A percentile compares a stretch with the other conserved stretches of the same genome.
phyloP scores from a whole-genome alignment of 2,113 vertebrate species.

The Salvator merianae region DNA sequence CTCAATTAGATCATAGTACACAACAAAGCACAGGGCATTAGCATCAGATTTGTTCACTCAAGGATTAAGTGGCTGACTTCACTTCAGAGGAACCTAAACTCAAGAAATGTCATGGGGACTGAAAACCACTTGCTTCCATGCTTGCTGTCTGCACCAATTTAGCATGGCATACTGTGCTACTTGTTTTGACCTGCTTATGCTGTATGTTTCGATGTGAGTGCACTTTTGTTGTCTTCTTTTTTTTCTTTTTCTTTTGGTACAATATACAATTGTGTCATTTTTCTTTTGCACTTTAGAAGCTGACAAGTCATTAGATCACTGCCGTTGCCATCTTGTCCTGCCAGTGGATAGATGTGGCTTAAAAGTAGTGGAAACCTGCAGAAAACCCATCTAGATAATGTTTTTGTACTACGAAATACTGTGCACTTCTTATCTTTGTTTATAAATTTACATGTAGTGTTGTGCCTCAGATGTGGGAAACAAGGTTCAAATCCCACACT shows the following conservation, averaged over 20 bases:
- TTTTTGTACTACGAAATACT: not conserved
- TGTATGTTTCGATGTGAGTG: slow-evolving; percentile 7
- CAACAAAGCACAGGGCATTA: slow-evolving; percentile 28
- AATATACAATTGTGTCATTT: not conserved
- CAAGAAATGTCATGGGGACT: not conserved
- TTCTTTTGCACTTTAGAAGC: not conserved
- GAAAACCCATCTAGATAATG: not conserved
- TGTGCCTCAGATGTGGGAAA: not conserved
- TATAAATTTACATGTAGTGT: not conserved
- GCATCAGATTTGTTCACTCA: slow-evolving; percentile 63
- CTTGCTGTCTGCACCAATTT: slow-evolving; percentile 25
- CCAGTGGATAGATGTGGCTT: not conserved
- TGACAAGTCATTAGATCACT: slow-evolving; percentile 8
- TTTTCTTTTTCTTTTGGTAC: not conserved
- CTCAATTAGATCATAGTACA: slow-evolving; percentile 81
- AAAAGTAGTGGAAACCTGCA: not conserved
- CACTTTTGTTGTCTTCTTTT: slow-evolving; percentile 9
- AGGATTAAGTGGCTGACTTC: slow-evolving; percentile 62
- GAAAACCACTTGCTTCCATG: fast-evolving
- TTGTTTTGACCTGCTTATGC: slow-evolving; percentile 9
- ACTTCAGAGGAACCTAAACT: not conserved
- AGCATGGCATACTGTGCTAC: not conserved
- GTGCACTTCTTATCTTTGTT: not conserved
- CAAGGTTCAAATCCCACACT: not conserved
- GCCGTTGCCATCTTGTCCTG: not conserved